These are phyloP conservation scores for Lagopus leucura DNA, from an alignment of 2,113 vertebrate genomes.

Conservation along the genomic window DNA sequence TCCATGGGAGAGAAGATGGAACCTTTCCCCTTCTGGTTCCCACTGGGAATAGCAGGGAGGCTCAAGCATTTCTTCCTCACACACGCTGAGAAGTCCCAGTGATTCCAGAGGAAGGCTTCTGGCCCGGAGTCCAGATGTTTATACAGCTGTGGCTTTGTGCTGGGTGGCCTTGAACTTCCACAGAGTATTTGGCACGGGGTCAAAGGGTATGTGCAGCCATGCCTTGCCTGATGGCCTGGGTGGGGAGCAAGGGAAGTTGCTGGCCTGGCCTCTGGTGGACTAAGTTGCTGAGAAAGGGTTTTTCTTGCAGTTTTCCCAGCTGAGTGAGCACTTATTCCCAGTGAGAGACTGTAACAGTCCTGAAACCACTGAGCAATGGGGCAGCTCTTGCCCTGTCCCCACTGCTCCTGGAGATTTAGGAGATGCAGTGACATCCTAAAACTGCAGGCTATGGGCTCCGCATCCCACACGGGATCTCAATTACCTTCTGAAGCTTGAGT, in stretches of 20 bases:
- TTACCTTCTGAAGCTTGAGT: background rate
- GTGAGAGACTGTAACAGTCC: background rate
- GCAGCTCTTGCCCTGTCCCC: background rate
- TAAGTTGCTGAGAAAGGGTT: constrained; percentile 19
- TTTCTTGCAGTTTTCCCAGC: background rate
- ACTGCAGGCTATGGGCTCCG: background rate
- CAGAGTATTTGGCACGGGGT: fast-evolving
- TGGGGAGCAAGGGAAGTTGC: background rate
- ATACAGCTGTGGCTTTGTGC: constrained; percentile 39
- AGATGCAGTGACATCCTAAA: background rate
- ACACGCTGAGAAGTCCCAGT: constrained; percentile 1
- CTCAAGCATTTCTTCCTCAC: background rate
- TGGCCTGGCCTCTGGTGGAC: background rate
- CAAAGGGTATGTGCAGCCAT: background rate
- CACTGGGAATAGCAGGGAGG: background rate
- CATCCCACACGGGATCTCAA: background rate
- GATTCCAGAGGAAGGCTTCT: background rate
- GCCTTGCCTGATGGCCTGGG: background rate
- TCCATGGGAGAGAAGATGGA: background rate
- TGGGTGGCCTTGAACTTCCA: constrained; percentile 28
- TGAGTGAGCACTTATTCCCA: background rate
- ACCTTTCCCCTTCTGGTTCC: background rate
- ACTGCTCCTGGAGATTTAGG: fast-evolving
- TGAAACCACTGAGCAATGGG: background rate
- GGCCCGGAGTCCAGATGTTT: constrained; percentile 13